phyloP scores from a whole-genome alignment of 2,113 vertebrate genomes.

The Machaerirhynchus nigripectus region DNA sequence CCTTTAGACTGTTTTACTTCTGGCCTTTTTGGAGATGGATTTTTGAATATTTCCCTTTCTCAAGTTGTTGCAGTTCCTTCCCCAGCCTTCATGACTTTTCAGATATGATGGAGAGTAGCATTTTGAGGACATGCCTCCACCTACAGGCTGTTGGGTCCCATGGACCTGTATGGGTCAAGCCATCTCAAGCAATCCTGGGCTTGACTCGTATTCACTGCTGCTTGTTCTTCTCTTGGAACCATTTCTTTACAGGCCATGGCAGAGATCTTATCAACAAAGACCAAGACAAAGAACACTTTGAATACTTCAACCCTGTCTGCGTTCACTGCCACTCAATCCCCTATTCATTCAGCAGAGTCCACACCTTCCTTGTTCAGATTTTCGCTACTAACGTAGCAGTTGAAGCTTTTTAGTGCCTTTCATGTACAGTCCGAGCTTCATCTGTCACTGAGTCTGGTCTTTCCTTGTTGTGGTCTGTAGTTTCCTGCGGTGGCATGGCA shows the following conservation, averaged over 20 bases:
- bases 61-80: not conserved
- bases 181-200: not conserved
- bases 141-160: rapidly evolving
- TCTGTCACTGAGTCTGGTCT: not conserved
- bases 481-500: no score
- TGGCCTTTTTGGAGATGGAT: not conserved
- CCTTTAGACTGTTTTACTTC: not conserved
- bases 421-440: not conserved
- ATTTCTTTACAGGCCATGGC: not conserved
- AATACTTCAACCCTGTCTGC: not conserved
- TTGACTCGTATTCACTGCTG: not conserved
- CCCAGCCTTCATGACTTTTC: not conserved
- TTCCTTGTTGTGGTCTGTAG: no score
- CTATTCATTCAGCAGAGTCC: not conserved
- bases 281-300: not conserved
- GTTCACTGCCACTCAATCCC: not conserved
- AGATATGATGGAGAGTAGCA: not conserved
- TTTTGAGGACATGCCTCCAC: not conserved
- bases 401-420: not conserved
- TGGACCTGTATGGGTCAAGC: not conserved
- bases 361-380: not conserved
- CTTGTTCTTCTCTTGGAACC: not conserved
- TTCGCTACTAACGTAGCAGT: not conserved
- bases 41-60: not conserved
- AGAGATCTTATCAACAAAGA: not conserved